These are phyloP conservation scores for Diplodus puntazzo DNA, from an alignment of 2,797 vertebrate genomes.

Conservation along the genomic window DNA sequence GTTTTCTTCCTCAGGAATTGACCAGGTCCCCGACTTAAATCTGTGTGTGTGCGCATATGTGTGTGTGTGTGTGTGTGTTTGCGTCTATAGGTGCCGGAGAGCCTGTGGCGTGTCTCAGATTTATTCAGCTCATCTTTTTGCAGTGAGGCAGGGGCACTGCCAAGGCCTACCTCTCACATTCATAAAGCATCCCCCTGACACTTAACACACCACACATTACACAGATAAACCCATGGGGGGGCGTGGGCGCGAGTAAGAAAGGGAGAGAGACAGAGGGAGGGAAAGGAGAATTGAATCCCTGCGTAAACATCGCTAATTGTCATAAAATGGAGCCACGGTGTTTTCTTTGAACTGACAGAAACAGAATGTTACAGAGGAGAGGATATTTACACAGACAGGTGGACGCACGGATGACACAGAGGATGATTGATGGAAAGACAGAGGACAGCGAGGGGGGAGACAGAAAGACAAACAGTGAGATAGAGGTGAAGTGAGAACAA, in stretches of 20 bases:
- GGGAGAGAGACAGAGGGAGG: not conserved
- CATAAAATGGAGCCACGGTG: not conserved
- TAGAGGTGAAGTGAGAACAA: constrained; percentile 30
- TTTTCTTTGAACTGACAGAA: constrained; percentile 39
- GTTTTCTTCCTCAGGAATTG: constrained; percentile 76
- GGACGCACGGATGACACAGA: constrained; percentile 25
- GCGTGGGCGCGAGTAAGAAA: not conserved
- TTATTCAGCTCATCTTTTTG: constrained; percentile 78
- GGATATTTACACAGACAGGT: constrained; percentile 37
- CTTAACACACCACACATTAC: constrained; percentile 55
- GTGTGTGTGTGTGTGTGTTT: constrained; percentile 34
- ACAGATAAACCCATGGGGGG: constrained; percentile 42
- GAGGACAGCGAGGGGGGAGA: constrained; percentile 11
- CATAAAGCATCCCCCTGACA: constrained; percentile 73
- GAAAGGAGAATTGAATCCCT: not conserved
- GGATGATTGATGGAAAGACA: constrained; percentile 41
- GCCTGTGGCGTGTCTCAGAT: constrained; percentile 67
- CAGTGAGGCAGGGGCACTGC: constrained; percentile 55
- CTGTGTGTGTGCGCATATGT: constrained; percentile 8
- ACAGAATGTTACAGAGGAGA: constrained; percentile 19
- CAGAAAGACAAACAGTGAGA: constrained; percentile 23
- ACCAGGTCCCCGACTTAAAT: constrained; percentile 58
- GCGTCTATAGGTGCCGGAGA: constrained; percentile 32
- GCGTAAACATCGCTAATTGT: constrained; percentile 42
- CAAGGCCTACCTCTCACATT: constrained; percentile 71